phyloP scores from a whole-genome alignment of 2,888 invertebrate genomes.

The Ernsta delagoae region DNA sequence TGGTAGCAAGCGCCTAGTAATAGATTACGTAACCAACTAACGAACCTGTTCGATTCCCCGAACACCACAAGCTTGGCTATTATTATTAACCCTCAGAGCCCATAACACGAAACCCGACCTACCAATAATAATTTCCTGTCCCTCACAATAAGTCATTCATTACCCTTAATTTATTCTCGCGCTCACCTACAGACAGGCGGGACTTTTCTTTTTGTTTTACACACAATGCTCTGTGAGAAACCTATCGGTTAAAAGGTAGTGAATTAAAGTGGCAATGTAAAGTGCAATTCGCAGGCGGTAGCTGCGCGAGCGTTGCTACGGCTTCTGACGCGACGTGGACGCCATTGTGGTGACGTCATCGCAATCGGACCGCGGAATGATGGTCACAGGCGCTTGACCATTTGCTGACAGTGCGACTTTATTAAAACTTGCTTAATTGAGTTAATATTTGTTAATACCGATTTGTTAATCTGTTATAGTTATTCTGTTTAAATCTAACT shows the following conservation, averaged over 20 bases:
- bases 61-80: slow-evolving; percentile 18
- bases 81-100: slow-evolving; percentile 51
- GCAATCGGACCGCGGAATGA: slow-evolving; percentile 56
- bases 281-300: slow-evolving; percentile 52
- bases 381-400: slow-evolving; percentile 33
- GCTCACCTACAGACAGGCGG: slow-evolving; percentile 66
- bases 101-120: slow-evolving; percentile 52
- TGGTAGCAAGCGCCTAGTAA: slow-evolving; percentile 12
- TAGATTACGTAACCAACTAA: slow-evolving; percentile 29
- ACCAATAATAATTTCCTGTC: slow-evolving; percentile 82
- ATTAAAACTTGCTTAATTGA: slow-evolving; percentile 8
- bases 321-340: slow-evolving; percentile 71
- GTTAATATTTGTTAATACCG: too few species aligned
- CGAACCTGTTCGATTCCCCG: slow-evolving; percentile 31
- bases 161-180: slow-evolving; percentile 82
- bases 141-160: slow-evolving; percentile 81
- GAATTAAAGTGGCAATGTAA: slow-evolving; percentile 61
- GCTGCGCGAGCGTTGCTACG: slow-evolving; percentile 60
- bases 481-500: too few species aligned
- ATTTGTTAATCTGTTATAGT: too few species aligned
- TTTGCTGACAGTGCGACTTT: slow-evolving; percentile 22
- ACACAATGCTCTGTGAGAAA: slow-evolving; percentile 51
- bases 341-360: slow-evolving; percentile 77
- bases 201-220: slow-evolving; percentile 48
- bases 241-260: slow-evolving; percentile 46